Percentiles rank a stretch among this genome's conserved stretches.
phyloP scores from a whole-genome alignment of 2,888 invertebrate species.

The Rhabditoides inermis region DNA sequence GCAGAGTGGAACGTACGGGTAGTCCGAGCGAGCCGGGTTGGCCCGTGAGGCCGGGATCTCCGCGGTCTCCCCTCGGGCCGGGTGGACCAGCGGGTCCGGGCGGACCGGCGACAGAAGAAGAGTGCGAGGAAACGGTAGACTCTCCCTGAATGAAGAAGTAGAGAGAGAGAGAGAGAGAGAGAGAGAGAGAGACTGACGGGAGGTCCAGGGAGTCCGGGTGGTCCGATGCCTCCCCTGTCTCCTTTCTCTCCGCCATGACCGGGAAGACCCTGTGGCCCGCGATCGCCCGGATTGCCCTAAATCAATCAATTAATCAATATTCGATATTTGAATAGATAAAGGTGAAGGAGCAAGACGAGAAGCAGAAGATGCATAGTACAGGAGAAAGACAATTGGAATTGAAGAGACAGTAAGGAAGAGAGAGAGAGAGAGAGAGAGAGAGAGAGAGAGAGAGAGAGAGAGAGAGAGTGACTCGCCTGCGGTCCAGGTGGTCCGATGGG shows the following conservation, averaged over 20 bases:
- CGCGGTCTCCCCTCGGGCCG: constrained; percentile 22
- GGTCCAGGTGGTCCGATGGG: constrained; percentile 33
- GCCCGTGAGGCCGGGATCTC: constrained; percentile 28
- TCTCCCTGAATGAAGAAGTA: background rate
- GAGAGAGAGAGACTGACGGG: constrained; percentile 15
- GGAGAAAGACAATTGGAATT: background rate
- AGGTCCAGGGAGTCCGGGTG: constrained; percentile 43
- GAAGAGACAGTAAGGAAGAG: background rate
- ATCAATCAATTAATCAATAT: too few relatives aligned
- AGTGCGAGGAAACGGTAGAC: background rate
- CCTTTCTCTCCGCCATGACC: constrained; percentile 47
- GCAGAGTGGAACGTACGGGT: constrained; percentile 13
- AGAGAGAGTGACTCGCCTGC: constrained; percentile 14
- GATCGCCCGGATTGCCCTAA: constrained; percentile 13
- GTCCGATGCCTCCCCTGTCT: constrained; percentile 47
- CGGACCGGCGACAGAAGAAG: background rate
- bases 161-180: background rate
- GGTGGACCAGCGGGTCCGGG: constrained; percentile 21
- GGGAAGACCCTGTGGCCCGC: constrained; percentile 44
- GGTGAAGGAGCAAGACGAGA: background rate
- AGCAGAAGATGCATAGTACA: background rate
- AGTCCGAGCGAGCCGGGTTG: constrained; percentile 43
- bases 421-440: constrained; percentile 1
- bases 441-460: constrained; percentile 1
- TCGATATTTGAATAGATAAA: background rate